These are phyloP conservation scores for Homarus gammarus DNA, from an alignment of 2,888 invertebrate species.

Conservation along the genomic window DNA sequence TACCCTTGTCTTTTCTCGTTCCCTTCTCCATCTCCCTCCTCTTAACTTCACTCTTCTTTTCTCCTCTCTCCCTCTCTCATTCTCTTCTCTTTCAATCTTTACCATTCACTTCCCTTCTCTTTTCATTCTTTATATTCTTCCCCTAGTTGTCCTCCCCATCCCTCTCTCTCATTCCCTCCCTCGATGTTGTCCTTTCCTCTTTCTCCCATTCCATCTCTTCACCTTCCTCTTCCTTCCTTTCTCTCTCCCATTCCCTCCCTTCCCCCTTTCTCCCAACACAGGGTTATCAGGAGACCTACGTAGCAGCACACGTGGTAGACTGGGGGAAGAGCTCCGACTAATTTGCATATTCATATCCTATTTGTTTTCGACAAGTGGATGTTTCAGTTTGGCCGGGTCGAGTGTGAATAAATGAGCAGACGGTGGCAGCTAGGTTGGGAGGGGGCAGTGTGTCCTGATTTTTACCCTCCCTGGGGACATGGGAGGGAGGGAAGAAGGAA, in stretches of 20 bases:
- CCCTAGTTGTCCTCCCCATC: not conserved
- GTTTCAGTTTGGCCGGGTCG: slow-evolving; percentile 34
- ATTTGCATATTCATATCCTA: slow-evolving; percentile 53
- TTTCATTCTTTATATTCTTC: not conserved
- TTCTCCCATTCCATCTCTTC: not conserved
- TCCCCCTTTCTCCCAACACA: not conserved
- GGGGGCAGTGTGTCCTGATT: not conserved
- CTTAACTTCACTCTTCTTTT: no score
- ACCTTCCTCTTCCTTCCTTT: not conserved
- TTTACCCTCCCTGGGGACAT: not conserved
- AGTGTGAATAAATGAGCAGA: slow-evolving; percentile 30
- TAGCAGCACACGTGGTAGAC: not conserved
- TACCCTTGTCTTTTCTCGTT: no score
- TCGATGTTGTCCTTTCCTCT: not conserved
- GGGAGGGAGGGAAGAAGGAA: not conserved
- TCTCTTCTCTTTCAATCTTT: no score
- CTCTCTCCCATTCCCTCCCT: not conserved
- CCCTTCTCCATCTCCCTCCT: no score
- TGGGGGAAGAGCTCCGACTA: not conserved
- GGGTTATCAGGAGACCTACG: not conserved
- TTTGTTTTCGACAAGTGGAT: slow-evolving; percentile 48
- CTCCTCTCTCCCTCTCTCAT: no score
- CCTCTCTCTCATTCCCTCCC: not conserved
- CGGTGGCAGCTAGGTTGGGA: not conserved
- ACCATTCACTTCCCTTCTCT: not conserved